Evolutionary conservation across 1,140 invertebrate genomes (phyloP).

Genomic region (Philaenus spumarius): DNA sequence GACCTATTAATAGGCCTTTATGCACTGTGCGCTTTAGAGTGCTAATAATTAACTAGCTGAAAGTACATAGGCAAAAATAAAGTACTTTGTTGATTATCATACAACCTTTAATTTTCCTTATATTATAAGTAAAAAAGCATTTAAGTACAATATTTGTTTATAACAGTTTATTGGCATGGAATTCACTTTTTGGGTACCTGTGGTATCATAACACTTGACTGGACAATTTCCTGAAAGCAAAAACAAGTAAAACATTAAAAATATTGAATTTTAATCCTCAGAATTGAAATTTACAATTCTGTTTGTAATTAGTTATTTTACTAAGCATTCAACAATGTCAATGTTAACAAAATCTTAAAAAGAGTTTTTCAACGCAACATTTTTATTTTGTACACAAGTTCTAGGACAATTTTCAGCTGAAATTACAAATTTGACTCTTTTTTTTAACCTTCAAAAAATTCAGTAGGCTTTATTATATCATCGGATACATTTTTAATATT

Average conservation of each 20-base stretch:
- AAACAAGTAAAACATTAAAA: neutral
- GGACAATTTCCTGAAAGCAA: slow-evolving; percentile 10
- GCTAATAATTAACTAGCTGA: no score
- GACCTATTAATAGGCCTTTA: no score
- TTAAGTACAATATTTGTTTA: no score
- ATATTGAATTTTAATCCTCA: neutral
- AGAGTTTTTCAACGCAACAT: neutral
- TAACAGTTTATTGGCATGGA: no score
- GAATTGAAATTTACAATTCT: neutral
- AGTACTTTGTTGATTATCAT: no score
- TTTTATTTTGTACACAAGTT: neutral
- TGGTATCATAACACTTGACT: slow-evolving; percentile 8
- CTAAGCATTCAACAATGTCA: neutral
- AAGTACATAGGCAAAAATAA: no score
- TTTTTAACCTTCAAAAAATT: no score
- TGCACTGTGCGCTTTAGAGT: no score
- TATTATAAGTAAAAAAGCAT: no score
- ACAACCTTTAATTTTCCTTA: no score
- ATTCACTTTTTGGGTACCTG: neutral
- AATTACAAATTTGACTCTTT: neutral
- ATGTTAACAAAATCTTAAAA: neutral
- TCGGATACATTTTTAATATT: no score
- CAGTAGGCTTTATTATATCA: no score
- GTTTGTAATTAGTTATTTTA: neutral
- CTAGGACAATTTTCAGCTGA: neutral